phyloP scores from a whole-genome alignment of 2,113 vertebrate species.

The Thunnus maccoyii region DNA sequence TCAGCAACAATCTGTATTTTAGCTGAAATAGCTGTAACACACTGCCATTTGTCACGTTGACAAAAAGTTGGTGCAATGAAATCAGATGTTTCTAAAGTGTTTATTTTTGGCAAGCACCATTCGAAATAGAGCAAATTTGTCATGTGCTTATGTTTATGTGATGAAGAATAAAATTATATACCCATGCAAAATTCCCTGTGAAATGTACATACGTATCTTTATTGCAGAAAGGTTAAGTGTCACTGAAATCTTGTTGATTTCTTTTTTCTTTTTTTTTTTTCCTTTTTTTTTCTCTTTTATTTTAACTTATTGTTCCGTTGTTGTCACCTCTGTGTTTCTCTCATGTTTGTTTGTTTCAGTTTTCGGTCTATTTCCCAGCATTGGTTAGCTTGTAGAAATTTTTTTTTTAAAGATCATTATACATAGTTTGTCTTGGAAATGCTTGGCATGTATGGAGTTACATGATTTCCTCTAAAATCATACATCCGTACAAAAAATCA shows the following conservation, averaged over 20 bases:
- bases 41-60: slow-evolving; percentile 65
- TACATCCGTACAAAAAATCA: slow-evolving; percentile 73
- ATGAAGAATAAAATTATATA: slow-evolving; percentile 85
- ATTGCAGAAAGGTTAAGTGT: slow-evolving; percentile 90
- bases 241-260: slow-evolving; percentile 84
- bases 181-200: slow-evolving; percentile 93
- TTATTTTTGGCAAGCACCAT: slow-evolving; percentile 88
- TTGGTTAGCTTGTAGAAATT: slow-evolving; percentile 62
- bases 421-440: slow-evolving; percentile 66
- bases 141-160: slow-evolving; percentile 82
- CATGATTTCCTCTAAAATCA: slow-evolving; percentile 65
- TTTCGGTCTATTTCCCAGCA: slow-evolving; percentile 73
- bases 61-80: slow-evolving; percentile 75
- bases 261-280: slow-evolving; percentile 44
- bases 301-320: slow-evolving; percentile 69
- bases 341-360: slow-evolving; percentile 68
- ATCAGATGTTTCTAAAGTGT: slow-evolving; percentile 80
- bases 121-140: slow-evolving; percentile 84
- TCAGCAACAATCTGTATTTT: slow-evolving; percentile 74
- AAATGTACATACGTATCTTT: slow-evolving; percentile 91
- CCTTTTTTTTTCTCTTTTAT: slow-evolving; percentile 31
- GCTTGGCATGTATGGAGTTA: slow-evolving; percentile 71
- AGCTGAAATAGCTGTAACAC: slow-evolving; percentile 77
- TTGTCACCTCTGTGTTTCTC: slow-evolving; percentile 33
- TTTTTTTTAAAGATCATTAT: slow-evolving; percentile 45